Base-by-base conservation (phyloP, 2,797 vertebrate species). In the Arctocebus calabarensis region DNA sequence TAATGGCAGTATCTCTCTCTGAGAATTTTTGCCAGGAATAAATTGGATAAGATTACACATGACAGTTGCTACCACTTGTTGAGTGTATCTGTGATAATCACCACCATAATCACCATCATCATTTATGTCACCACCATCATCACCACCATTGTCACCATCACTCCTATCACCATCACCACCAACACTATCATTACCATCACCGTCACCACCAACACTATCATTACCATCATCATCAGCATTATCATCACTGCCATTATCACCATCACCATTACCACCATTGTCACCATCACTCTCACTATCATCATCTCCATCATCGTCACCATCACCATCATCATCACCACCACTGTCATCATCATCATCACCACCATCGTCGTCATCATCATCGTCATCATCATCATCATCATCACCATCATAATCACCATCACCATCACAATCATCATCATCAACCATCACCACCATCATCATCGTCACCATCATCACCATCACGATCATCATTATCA, bases 171-270 rank as follows among this genome's bases (percentile, higher is more conserved):
- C 57, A 19, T 0, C 32, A 48, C 0, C 10, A 9, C 0, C 32
- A 40, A 0, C 19, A 55, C 0, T n/a, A 4, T 0, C 43, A 27
- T 0, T 22, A 29, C 0, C 7, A 25, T 0, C 14, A 59, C 0
- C 66, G 52, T 0, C 32, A n/a, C 0, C 14, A 23, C 4, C 66
- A 57, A 0, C 48, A 75, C 0, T 10, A 22, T 0, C 29, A 20
- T 0, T 40, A 59, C 0, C 3, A 45, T 0, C 20, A 17, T 0
- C 71, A 27, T 5, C 64, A n/a, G 0, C 19, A 22, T 0, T 29
- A 5, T 0, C 59, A 27, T 0, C 61, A 19, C 1, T n/a, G 27
- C 0, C n/a, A 62, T 0, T 27, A 3, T 0, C 32, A 8, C 0
- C 27, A 43, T 17, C 22, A 25, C 1, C 1, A 8, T 0, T 14